These are phyloP conservation scores for Agriotes lineatus DNA, from an alignment of 2,888 invertebrate species.

Conservation along the genomic window DNA sequence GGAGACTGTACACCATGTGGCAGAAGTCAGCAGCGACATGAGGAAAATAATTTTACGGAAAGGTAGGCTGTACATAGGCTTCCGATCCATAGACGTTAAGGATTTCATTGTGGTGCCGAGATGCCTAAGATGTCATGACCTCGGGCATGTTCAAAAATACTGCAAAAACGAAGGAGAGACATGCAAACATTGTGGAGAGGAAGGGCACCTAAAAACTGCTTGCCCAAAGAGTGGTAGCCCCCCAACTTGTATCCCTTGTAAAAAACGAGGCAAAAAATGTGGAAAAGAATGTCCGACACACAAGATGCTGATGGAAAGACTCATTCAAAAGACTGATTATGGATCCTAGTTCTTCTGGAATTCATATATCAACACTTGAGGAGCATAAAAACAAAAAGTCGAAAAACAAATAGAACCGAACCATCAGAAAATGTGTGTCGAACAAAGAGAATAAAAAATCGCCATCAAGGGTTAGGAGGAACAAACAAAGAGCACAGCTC, in stretches of 20 bases:
- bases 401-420: no score
- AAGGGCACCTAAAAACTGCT: background rate
- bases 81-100: background rate
- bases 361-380: background rate
- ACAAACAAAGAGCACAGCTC: no score
- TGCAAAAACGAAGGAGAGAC: background rate
- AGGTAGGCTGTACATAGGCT: background rate
- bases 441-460: no score
- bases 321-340: background rate
- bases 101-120: background rate
- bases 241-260: background rate
- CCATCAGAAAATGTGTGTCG: no score
- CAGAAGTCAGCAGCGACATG: background rate
- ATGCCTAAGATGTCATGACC: background rate
- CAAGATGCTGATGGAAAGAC: background rate
- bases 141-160: background rate
- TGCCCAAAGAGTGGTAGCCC: background rate
- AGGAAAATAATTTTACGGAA: background rate
- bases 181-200: background rate
- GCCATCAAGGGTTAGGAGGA: no score
- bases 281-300: conserved; percentile 3
- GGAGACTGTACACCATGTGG: background rate
- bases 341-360: background rate
- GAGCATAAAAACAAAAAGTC: no score
- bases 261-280: background rate